Base-by-base conservation (phyloP, 2,113 vertebrate genomes). In the Cyanistes caeruleus region DNA sequence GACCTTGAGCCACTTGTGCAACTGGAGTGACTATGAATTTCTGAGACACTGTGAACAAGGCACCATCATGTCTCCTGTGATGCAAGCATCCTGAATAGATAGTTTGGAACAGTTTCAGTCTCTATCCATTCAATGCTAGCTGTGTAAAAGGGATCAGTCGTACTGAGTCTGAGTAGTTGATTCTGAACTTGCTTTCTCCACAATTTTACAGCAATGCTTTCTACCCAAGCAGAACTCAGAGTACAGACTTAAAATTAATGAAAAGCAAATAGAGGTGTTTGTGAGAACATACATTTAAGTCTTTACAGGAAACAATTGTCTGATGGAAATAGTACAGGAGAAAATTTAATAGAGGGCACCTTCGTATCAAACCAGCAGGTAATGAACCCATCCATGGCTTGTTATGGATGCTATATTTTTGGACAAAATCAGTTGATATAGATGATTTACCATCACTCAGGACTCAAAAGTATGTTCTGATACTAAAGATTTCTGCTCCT, bases 401-500 rank as follows among this genome's bases (percentile, higher is more conserved):
- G 35, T 22, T 63, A 69, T 1, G 11, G 30, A 84, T 0, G 0
- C 10, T 35, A 21, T 3, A 67, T 13, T 37, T 10, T 18, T 69
- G 68, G 63, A 80, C 7, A 4, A 85, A n/a, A 46, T 53, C 22
- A 46, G 8, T 41, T 58, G 27, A 73, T 31, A 48, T 0, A 52
- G 22, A 20, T 14, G 11, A 93, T 24, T 49, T 84, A 52, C 21
- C 2, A 88, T 90, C 25, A 62, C 13, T 74, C 35, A 76, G 56
- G 41, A 63, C 35, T 83, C 39, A 53, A 33, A 91, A 58, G 15
- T 18, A 56, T 59, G 44, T 72, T 62, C 27, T 51, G 51, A 86
- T 46, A 68, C 31, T 58, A 76, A 56, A 83, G 44, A 51, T 41
- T 68, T 64, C 53, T 49, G 22, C 5, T 87, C 19, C 55, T 78